phyloP scores from a whole-genome alignment of 1,140 invertebrate genomes.

The Caenorhabditis remanei region DNA sequence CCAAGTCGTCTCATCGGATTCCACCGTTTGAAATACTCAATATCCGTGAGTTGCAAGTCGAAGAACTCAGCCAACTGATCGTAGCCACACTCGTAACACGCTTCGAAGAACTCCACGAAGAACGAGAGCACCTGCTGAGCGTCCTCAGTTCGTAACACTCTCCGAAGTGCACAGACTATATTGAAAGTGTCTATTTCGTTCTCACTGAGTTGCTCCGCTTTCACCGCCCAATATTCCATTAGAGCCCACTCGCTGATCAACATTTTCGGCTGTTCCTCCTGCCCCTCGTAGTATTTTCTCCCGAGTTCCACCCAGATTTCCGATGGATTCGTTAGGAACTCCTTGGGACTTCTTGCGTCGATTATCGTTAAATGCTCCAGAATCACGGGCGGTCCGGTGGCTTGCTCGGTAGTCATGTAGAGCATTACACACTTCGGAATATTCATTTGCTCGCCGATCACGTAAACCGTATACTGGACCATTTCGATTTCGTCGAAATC shows the following conservation, averaged over 20 bases:
- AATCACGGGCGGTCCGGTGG: neutral
- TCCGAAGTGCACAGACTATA: constrained; percentile 39
- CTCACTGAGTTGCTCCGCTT: neutral
- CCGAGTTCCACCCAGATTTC: neutral
- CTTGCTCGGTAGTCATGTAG: constrained; percentile 14
- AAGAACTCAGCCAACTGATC: constrained; percentile 14
- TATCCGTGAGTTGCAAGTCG: constrained; percentile 52
- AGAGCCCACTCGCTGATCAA: constrained; percentile 13
- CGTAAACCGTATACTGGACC: constrained; percentile 12
- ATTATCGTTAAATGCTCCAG: neutral
- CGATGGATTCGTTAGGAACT: neutral
- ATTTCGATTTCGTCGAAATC: constrained; percentile 12
- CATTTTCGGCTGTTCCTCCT: neutral
- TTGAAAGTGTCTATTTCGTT: constrained; percentile 19
- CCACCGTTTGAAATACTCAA: constrained; percentile 56
- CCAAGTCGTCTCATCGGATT: neutral
- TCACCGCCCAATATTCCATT: constrained; percentile 1
- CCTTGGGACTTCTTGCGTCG: neutral
- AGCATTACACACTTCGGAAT: constrained; percentile 26
- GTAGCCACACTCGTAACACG: constrained; percentile 49
- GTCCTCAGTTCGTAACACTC: neutral
- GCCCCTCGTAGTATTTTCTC: neutral
- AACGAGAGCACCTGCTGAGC: neutral
- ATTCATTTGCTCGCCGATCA: neutral
- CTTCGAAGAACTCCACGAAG: constrained; percentile 55